A percentile compares a stretch with the other conserved stretches of the same genome.
Conservation (phyloP, 2,888 invertebrate genomes). For the Tipula unca region DNA sequence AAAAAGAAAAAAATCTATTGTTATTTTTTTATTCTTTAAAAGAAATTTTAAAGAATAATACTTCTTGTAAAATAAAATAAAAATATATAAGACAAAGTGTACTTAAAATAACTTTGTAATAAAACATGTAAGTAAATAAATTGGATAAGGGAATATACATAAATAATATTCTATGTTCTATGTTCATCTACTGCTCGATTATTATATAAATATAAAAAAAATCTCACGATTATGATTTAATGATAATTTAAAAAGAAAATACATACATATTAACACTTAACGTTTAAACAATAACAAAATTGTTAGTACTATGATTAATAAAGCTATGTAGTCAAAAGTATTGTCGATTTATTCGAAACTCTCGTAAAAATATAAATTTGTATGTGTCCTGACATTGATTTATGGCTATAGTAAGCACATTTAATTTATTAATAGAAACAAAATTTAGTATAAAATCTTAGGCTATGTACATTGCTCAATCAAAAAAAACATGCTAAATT, state of each 20-base stretch:
- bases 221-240: slow-evolving; percentile 8
- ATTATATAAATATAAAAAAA: not conserved
- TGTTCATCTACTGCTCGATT: not conserved
- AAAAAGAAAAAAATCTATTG: not conserved
- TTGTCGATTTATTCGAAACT: not conserved
- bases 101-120: not conserved
- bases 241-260: not conserved
- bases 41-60: no score
- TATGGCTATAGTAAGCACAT: not conserved
- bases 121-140: not conserved
- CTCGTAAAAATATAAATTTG: not conserved
- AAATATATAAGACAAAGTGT: not conserved
- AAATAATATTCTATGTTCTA: not conserved
- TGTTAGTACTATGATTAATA: not conserved
- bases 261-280: not conserved
- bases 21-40: not conserved
- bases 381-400: not conserved
- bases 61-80: not conserved
- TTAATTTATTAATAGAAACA: not conserved
- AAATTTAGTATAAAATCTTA: not conserved
- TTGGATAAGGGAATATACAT: not conserved
- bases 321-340: not conserved
- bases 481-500: no score
- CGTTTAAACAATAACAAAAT: not conserved
- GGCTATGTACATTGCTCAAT: not conserved